phyloP scores from a whole-genome alignment of 2,113 vertebrate species.

The Irena cyanogastra region DNA sequence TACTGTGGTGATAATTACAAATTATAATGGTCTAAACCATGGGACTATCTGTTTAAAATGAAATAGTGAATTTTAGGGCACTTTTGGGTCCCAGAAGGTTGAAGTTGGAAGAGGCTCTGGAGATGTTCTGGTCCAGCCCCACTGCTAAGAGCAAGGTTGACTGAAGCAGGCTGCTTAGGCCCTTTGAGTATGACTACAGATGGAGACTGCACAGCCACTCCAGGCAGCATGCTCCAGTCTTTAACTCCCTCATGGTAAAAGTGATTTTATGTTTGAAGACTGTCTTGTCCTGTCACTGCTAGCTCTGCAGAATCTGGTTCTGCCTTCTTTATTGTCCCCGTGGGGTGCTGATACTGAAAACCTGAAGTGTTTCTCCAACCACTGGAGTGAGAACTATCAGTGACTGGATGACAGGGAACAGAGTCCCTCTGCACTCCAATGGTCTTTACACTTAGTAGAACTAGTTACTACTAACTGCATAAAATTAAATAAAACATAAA shows the following conservation, averaged over 20 bases:
- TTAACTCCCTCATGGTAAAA: background rate
- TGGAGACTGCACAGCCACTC: background rate
- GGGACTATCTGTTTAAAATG: background rate
- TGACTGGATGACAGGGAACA: background rate
- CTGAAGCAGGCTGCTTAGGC: background rate
- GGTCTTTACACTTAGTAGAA: background rate
- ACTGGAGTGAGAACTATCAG: background rate
- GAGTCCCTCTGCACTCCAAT: background rate
- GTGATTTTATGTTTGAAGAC: background rate
- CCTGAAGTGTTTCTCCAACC: background rate
- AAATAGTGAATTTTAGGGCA: background rate
- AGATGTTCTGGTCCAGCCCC: background rate
- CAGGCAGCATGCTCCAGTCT: background rate
- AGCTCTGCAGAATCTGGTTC: background rate
- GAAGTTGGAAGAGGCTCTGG: background rate
- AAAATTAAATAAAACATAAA: background rate
- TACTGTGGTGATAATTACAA: background rate
- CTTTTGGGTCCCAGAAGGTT: background rate
- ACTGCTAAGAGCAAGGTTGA: background rate
- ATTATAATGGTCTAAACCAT: background rate
- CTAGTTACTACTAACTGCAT: background rate
- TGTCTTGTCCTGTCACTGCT: background rate
- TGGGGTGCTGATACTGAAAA: background rate
- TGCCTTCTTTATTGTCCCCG: background rate
- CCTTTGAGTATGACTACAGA: background rate